Percentiles rank a stretch among this genome's conserved stretches.
These are phyloP conservation scores for Amiota communis DNA, from an alignment of 2,888 invertebrate genomes.

Conservation along the genomic window DNA sequence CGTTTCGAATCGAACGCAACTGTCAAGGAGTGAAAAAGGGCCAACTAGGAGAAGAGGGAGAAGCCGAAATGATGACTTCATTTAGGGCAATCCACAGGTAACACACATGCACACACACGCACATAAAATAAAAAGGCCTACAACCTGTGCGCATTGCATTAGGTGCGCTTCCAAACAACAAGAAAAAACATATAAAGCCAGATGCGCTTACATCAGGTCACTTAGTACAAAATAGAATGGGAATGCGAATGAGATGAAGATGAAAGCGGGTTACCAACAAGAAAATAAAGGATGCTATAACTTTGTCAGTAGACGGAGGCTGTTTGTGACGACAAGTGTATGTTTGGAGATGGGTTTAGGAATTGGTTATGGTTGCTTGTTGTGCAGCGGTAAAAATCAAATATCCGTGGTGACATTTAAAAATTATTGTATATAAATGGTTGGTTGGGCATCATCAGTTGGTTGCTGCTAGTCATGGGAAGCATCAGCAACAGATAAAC, in stretches of 20 bases:
- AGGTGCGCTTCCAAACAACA: neutral
- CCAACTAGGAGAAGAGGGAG: conserved; percentile 1
- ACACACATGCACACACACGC: too few relatives aligned
- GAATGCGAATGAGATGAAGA: too few relatives aligned
- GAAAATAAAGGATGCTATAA: too few relatives aligned
- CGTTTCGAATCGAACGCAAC: neutral
- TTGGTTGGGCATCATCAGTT: conserved; percentile 52
- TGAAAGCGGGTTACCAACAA: conserved; percentile 1
- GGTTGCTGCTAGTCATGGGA: neutral
- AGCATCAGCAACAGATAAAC: conserved; percentile 16
- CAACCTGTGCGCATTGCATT: conserved; percentile 7
- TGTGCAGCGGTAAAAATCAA: conserved; percentile 58
- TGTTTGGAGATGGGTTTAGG: neutral
- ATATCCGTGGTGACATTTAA: conserved; percentile 64
- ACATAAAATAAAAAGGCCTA: neutral
- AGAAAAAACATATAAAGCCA: too few relatives aligned
- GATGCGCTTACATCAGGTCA: too few relatives aligned
- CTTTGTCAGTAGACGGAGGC: neutral
- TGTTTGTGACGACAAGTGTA: conserved; percentile 23
- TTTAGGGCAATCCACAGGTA: neutral
- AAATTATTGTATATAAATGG: conserved; percentile 67
- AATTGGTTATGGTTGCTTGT: conserved; percentile 25
- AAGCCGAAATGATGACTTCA: neutral
- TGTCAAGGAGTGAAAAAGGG: neutral
- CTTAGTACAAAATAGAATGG: too few relatives aligned